These are phyloP conservation scores for Eupithecia dodoneata DNA, from an alignment of 2,888 invertebrate genomes.

Conservation along the genomic window DNA sequence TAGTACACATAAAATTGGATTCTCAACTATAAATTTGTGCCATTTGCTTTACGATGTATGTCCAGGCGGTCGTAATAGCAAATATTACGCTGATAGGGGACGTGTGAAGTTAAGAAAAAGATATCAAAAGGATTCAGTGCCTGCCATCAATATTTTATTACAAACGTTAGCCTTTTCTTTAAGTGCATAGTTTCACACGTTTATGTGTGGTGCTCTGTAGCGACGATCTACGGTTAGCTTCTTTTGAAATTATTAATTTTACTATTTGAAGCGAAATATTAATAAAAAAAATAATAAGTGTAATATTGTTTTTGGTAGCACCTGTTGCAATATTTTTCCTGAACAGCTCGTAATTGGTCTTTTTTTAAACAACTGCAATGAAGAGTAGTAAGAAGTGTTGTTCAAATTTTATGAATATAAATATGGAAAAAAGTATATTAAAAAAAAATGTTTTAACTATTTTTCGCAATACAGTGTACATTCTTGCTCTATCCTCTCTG, in stretches of 20 bases:
- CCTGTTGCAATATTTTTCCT: too few relatives aligned
- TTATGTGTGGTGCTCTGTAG: not conserved
- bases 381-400: too few relatives aligned
- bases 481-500: too few relatives aligned
- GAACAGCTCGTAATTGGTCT: too few relatives aligned
- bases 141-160: slow-evolving; percentile 14
- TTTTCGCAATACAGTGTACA: too few relatives aligned
- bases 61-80: slow-evolving; percentile 31
- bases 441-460: too few relatives aligned
- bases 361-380: too few relatives aligned
- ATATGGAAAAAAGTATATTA: too few relatives aligned
- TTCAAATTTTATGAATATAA: too few relatives aligned
- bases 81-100: slow-evolving; percentile 29
- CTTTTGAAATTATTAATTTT: not conserved
- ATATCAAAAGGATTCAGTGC: slow-evolving; percentile 17
- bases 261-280: not conserved
- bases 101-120: slow-evolving; percentile 23
- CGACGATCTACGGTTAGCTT: not conserved
- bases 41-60: slow-evolving; percentile 31
- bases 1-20: slow-evolving; percentile 30
- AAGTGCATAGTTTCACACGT: slow-evolving; percentile 5
- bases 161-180: slow-evolving; percentile 14
- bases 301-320: too few relatives aligned
- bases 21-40: slow-evolving; percentile 31
- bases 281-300: too few relatives aligned